A percentile compares a stretch with the other conserved stretches of the same genome.
phyloP scores from a whole-genome alignment of 2,113 vertebrate genomes.

The Podarcis cretensis region DNA sequence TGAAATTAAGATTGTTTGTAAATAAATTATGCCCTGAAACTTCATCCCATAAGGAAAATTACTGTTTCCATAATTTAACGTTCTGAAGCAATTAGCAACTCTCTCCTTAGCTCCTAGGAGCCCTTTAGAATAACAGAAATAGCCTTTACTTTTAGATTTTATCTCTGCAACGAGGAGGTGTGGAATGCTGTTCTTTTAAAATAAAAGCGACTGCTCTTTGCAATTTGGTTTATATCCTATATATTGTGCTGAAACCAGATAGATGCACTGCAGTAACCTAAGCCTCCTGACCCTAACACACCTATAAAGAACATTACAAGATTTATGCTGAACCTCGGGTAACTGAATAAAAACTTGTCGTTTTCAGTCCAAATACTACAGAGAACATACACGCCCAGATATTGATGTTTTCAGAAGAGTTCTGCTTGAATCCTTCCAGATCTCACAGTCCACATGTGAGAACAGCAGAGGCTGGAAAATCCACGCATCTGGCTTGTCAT shows the following conservation, averaged over 20 bases:
- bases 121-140: not conserved
- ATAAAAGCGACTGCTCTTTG: not conserved
- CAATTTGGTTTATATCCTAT: not conserved
- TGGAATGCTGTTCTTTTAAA: not conserved
- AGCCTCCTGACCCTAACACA: not conserved
- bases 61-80: conserved; percentile 11
- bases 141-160: not conserved
- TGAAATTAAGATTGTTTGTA: conserved; percentile 24
- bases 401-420: not conserved
- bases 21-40: conserved; percentile 5
- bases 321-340: not conserved
- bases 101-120: not conserved
- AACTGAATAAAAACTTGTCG: not conserved
- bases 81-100: not conserved
- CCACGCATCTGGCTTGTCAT: not conserved
- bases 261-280: not conserved
- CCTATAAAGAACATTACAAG: not conserved
- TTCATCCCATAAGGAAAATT: conserved; percentile 2
- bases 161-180: not conserved
- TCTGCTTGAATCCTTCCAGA: not conserved
- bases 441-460: not conserved
- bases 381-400: not conserved
- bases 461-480: not conserved
- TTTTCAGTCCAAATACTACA: not conserved
- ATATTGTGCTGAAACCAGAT: not conserved